Base-by-base conservation (phyloP, 2,797 vertebrate species). In the Eremophila alpestris region DNA sequence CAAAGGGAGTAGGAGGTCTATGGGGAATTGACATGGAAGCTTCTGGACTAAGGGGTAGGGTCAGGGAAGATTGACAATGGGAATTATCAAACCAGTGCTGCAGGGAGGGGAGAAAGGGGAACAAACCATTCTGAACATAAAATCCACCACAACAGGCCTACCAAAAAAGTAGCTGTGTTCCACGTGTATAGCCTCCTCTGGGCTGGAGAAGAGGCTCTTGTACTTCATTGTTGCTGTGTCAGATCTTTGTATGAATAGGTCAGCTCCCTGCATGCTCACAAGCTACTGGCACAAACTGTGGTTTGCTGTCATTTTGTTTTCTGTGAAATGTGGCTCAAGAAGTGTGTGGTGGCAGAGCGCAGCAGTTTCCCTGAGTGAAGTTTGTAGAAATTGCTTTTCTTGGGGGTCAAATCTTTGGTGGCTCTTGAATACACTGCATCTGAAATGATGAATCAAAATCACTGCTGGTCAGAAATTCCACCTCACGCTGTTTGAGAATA, bases 401-500 rank as follows among this genome's bases (percentile, higher is more conserved):
- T 80, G 56, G 30, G 4, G 11, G 4, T 84, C 60, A 52, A 46
- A 63, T 7, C 26, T 69, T 67, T 40, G 6, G 11, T 77, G 68
- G 9, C 29, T 84, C 34, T 93, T 85, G 26, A n/a, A 41, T 18
- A 22, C 19, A 8, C 5, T 41, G 5, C 32, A 18, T 80, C 36
- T 77, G 84, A 92, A 92, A 73, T 0, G 7, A 36, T 48, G 59
- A 90, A 17, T 58, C 11, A 40, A 79, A 80, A 76, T 59, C 49
- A 63, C 21, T 34, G 30, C 1, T 2, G 60, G 13, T 77, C 60
- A 60, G 81, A 87, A 89, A 36, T 87, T 83, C 41, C 8, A 36
- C 7, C 9, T 70, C 13, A 4, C 0, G 0, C 41, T 83, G 0
- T 80, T 77, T 60, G 71, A 77, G 71, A 79, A 76, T 58, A 18